A percentile compares a stretch with the other conserved stretches of the same genome.
phyloP scores from a whole-genome alignment of 2,113 vertebrate species.

The Geococcyx californianus region DNA sequence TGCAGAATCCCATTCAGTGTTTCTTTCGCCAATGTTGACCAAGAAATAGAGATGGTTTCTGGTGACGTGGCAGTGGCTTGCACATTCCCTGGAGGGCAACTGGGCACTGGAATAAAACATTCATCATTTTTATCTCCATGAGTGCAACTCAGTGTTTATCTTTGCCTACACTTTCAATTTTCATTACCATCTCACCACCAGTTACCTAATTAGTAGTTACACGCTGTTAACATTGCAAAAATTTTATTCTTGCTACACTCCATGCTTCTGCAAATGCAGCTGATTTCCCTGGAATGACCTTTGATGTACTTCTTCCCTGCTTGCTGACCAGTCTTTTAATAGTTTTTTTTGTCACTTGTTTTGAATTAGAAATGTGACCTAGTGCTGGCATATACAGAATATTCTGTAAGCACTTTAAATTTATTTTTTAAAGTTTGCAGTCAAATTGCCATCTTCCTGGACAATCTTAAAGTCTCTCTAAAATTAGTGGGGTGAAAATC shows the following conservation, averaged over 20 bases:
- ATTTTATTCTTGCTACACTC: background rate
- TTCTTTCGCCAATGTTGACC: constrained; percentile 91
- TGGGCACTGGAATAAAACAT: constrained; percentile 85
- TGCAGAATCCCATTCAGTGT: constrained; percentile 95
- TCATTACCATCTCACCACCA: background rate
- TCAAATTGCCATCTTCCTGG: background rate
- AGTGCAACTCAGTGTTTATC: background rate
- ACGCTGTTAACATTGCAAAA: background rate
- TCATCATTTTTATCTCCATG: background rate
- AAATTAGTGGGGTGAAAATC: background rate
- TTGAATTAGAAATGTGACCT: background rate
- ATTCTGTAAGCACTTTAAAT: background rate
- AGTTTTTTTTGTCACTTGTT: background rate
- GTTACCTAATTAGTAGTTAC: background rate
- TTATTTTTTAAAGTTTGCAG: background rate
- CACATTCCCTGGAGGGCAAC: constrained; percentile 93
- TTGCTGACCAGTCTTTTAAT: background rate
- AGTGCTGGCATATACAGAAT: background rate
- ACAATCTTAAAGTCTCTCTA: background rate
- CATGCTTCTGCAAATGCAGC: background rate
- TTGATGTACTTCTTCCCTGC: background rate
- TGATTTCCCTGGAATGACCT: background rate
- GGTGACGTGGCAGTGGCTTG: constrained; percentile 94
- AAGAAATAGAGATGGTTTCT: constrained; percentile 95
- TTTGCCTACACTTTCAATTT: background rate